These are phyloP conservation scores for Agrotis puta DNA, from an alignment of 2,888 invertebrate species.

Conservation along the genomic window DNA sequence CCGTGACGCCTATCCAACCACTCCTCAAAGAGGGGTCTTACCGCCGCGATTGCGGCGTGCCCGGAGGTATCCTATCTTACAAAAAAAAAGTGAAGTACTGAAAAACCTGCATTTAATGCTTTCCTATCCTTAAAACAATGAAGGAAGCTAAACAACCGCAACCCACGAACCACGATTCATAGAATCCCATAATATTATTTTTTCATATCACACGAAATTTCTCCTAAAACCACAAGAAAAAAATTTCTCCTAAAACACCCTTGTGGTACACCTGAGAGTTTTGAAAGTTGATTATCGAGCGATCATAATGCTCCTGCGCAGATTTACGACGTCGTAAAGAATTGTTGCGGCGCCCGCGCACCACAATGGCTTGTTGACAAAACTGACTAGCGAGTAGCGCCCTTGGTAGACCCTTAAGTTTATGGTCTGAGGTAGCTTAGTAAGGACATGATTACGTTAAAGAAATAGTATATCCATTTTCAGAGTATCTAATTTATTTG, in stretches of 20 bases:
- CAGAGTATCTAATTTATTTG: no score
- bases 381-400: constrained; percentile 68
- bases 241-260: no score
- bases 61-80: no score
- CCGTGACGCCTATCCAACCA: no score
- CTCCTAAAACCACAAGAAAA: constrained; percentile 54
- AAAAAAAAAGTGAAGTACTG: no score
- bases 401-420: constrained; percentile 61
- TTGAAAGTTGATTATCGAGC: constrained; percentile 80
- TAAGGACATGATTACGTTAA: constrained; percentile 56
- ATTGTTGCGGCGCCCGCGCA: constrained; percentile 79
- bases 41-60: no score
- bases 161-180: constrained; percentile 46
- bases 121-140: no score
- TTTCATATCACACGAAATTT: constrained; percentile 42
- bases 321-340: constrained; percentile 86
- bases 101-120: no score
- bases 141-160: background rate
- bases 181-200: constrained; percentile 50
- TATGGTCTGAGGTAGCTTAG: constrained; percentile 53
- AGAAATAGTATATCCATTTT: background rate
- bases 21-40: no score
- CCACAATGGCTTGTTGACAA: constrained; percentile 74
- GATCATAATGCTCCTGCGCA: constrained; percentile 78
- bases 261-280: constrained; percentile 73